Evolutionary conservation across 2,888 invertebrate species (phyloP).

Genomic region (Acrobasis repandana): DNA sequence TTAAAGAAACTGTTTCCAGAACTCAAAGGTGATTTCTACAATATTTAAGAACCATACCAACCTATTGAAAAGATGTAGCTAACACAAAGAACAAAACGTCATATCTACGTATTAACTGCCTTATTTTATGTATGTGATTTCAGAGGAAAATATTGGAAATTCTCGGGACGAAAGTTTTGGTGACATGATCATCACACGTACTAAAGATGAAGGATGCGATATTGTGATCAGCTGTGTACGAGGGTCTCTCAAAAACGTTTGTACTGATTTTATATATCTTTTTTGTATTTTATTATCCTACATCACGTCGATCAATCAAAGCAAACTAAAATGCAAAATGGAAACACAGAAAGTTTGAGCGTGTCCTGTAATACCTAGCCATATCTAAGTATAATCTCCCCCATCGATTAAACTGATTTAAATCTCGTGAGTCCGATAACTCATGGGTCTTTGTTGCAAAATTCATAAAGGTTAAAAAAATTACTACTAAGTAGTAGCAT

Average conservation of each 20-base stretch:
- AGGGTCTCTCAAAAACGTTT: slow-evolving; percentile 54
- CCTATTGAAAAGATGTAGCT: neutral
- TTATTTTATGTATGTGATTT: slow-evolving; percentile 28
- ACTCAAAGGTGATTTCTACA: slow-evolving; percentile 44
- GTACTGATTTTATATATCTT: slow-evolving; percentile 18
- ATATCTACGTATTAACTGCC: too few relatives aligned
- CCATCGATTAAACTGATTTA: too few relatives aligned
- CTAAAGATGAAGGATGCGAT: slow-evolving; percentile 45
- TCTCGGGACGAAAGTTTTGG: slow-evolving; percentile 50
- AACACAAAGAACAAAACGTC: neutral
- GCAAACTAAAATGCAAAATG: too few relatives aligned
- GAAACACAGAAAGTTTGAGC: too few relatives aligned
- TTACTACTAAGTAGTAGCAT: too few relatives aligned
- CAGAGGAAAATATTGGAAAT: slow-evolving; percentile 56
- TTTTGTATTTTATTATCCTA: neutral
- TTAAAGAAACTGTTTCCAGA: slow-evolving; percentile 55
- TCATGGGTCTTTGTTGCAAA: too few relatives aligned
- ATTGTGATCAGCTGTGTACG: slow-evolving; percentile 47
- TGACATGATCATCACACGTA: slow-evolving; percentile 39
- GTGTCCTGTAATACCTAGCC: too few relatives aligned
- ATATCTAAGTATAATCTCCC: too few relatives aligned
- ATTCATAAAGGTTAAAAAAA: too few relatives aligned
- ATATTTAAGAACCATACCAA: too few relatives aligned
- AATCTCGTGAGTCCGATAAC: too few relatives aligned
- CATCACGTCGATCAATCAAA: too few relatives aligned